Percentiles rank a stretch among this genome's conserved stretches.
Evolutionary conservation across 64 coral and sea anemone species (phyloP).

Genomic region (Montipora cactus): DNA sequence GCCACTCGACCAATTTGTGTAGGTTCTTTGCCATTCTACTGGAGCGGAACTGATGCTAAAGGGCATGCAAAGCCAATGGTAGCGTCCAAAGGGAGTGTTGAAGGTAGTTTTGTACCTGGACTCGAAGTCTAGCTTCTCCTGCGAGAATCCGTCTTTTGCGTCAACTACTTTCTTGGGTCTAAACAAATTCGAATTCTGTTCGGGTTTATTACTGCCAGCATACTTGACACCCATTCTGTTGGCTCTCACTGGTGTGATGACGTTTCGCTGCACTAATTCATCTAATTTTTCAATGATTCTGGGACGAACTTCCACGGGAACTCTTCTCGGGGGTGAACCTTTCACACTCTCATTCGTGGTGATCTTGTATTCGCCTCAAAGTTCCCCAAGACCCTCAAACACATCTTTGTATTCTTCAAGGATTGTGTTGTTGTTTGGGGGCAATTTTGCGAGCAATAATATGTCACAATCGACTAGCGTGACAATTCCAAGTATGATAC

Average conservation of each 20-base stretch:
- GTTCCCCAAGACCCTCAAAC: background rate
- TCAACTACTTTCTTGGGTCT: background rate
- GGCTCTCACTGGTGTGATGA: slow-evolving; percentile 18
- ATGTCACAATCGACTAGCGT: background rate
- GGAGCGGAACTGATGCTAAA: background rate
- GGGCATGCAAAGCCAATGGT: slow-evolving; percentile 1
- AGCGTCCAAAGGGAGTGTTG: slow-evolving; percentile 1
- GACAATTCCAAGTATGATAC: too few species aligned
- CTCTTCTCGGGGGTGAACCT: slow-evolving; percentile 35
- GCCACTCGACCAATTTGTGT: background rate
- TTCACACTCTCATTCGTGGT: background rate
- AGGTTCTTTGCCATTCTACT: slow-evolving; percentile 12
- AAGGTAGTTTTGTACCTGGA: background rate
- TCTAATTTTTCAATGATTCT: slow-evolving; percentile 31
- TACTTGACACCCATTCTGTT: slow-evolving; percentile 42
- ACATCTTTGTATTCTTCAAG: slow-evolving; percentile 31
- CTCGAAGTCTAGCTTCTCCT: background rate
- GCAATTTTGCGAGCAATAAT: background rate
- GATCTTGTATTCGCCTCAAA: slow-evolving; percentile 18
- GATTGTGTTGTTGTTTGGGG: background rate
- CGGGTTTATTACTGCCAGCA: slow-evolving; percentile 38
- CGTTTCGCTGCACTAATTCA: slow-evolving; percentile 4
- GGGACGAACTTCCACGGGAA: background rate
- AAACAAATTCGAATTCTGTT: background rate
- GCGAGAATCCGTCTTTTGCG: slow-evolving; percentile 2